Base-by-base conservation (phyloP, 2,888 invertebrate species). In the Anodontia alba region DNA sequence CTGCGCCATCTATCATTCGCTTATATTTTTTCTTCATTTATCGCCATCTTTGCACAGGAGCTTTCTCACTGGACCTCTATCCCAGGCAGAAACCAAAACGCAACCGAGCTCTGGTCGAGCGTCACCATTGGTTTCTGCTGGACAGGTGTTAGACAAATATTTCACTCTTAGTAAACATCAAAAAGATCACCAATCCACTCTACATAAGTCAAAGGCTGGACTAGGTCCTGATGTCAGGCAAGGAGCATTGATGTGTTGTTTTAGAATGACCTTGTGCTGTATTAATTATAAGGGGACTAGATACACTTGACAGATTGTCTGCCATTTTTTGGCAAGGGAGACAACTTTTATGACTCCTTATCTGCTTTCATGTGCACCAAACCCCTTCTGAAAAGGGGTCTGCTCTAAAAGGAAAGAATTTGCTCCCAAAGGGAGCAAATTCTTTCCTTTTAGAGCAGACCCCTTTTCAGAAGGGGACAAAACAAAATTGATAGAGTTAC, bases 121-220 rank as follows among this genome's bases (percentile, higher is more conserved):
- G 38, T 87, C 87, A 54, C 88, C 87, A 29, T 76, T 89, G 69
- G 87, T 89, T 33, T 83, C 89, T n/a, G 87, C 88, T 68, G 87
- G 87, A 57, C 86, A 88, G 77, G 87, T 89, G 75, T 86, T 89
- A 70, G 89, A 89, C 81, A 89, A 88, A 76, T 89, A 87, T 83
- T 87, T 89, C 87, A 84, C 86, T 62, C 82, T 89, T 71, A 89
- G 87, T 76, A 81, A 86, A 57, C 87, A 86, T 68, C 87, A 84
- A 26, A 83, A 78, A 23, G 69, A 79, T 49, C 62, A 72, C 33
- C 51, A 33, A 29, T 68, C 76, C 10, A n/a, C 66, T 2, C 17
- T 10, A 8, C 26, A 29, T 54, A 23, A 62, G 26, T 78, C 78
- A 72, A 80, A 83, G 69, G 82, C 73, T 15, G 83, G 83, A 67